Conservation (phyloP, 2,797 vertebrate species). For the Acanthurus lineatus region DNA sequence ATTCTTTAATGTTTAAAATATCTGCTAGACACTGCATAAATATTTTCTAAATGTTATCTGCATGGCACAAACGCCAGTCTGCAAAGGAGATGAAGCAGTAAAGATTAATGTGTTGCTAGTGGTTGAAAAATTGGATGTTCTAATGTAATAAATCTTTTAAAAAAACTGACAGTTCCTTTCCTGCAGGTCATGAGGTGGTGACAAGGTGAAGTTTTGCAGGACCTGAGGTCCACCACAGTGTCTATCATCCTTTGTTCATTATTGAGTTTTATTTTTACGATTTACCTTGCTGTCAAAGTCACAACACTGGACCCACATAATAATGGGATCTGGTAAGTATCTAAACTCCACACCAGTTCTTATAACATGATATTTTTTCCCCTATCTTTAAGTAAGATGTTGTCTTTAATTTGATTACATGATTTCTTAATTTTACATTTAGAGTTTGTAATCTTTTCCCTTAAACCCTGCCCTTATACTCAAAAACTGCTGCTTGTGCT, state of each 20-base stretch:
- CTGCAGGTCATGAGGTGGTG: constrained; percentile 43
- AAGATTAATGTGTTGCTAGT: constrained; percentile 54
- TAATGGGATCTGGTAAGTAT: background rate
- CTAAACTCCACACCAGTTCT: too few species aligned
- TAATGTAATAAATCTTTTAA: constrained; percentile 61
- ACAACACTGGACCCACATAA: background rate
- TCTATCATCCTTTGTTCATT: constrained; percentile 22
- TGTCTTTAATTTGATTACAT: too few species aligned
- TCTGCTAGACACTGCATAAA: background rate
- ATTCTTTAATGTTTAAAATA: background rate
- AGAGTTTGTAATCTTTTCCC: too few species aligned
- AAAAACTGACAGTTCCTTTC: constrained; percentile 52
- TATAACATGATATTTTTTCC: too few species aligned
- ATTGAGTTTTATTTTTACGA: background rate
- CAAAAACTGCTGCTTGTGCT: too few species aligned
- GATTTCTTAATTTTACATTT: too few species aligned
- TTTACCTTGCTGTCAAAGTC: constrained; percentile 1
- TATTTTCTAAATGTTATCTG: constrained; percentile 24
- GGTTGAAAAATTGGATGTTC: constrained; percentile 50
- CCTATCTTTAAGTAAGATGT: too few species aligned
- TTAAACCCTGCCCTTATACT: too few species aligned
- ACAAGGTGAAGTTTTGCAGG: constrained; percentile 10
- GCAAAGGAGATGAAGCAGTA: constrained; percentile 10
- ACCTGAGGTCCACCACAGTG: background rate
- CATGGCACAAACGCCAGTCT: constrained; percentile 18